phyloP scores from a whole-genome alignment of 2,888 invertebrate genomes.

The Blastobasis adustella region DNA sequence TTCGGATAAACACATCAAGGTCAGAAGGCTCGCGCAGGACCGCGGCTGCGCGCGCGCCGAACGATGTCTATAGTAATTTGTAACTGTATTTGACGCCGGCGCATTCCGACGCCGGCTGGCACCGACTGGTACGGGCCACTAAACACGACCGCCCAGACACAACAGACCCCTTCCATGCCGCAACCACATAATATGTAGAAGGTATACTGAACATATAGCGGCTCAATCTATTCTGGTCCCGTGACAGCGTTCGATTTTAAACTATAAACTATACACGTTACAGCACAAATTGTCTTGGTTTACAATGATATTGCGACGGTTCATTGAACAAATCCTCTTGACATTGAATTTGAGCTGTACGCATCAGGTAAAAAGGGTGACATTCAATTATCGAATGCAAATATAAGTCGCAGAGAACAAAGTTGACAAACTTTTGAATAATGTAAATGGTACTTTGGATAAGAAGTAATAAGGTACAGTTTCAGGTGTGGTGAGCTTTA shows the following conservation, averaged over 20 bases:
- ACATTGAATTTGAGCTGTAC: neutral
- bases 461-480: neutral
- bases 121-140: conserved; percentile 14
- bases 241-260: no score
- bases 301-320: neutral
- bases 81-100: conserved; percentile 17
- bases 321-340: neutral
- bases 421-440: neutral
- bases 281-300: no score
- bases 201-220: no score
- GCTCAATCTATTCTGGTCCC: no score
- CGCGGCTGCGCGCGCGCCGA: conserved; percentile 8
- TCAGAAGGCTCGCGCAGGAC: neutral
- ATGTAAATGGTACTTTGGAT: neutral
- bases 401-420: neutral
- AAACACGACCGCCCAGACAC: neutral
- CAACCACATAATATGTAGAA: no score
- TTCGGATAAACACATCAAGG: no score
- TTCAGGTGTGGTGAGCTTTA: neutral
- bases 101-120: conserved; percentile 11
- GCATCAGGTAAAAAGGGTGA: neutral
- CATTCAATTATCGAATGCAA: neutral
- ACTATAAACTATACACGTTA: no score
- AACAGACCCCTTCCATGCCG: neutral
- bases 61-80: conserved; percentile 12